Evolutionary conservation across 1,140 invertebrate species (phyloP), one percentile per base, ranked within the genome.

Genomic region (Anagrus nilaparvatae): DNA sequence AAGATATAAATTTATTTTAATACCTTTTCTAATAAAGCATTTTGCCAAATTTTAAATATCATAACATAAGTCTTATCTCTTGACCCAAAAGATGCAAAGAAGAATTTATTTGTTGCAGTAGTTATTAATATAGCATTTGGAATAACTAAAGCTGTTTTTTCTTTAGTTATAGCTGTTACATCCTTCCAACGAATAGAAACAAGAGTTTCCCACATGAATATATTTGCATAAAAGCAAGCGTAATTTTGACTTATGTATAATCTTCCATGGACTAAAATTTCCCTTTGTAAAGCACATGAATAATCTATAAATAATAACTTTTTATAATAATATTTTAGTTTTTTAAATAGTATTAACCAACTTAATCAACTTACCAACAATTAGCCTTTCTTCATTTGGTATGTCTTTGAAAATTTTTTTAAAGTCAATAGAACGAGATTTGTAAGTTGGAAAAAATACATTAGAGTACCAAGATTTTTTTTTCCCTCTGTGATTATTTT

Each of bases 11-110:
- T 40, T 35, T 25, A 24, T 39, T 36, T 29, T 46, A 46, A 46
- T 40, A 40, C 44, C 44, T 46, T 33, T 55, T 88, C 87, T 71
- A 94, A 79, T 27, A 96, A 75, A 47, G 87, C 87, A 75, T 92
- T 94, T 70, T 96, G 91, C 92, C 92, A 96, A 49, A 95, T 78
- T 51, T 88, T 75, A 71, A 95, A 94, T 53, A 96, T 74, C 85
- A 93, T 94, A 51, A 94, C 74, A 73, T 88, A 95, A 2, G 88
- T 82, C 64, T 95, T 94, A 68, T 97, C 92, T 30, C 92, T 68
- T 16, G 89, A 78, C 16, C 82, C 82, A 64, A 96, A 94, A 19
- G 90, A 93, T 12, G 92, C 89, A 47, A 97, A 84, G 69, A 96
- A 96, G 63, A 84, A 84, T 60, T 89, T 92, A 45, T 95, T 91